A percentile compares a stretch with the other conserved stretches of the same genome.
These are phyloP conservation scores for Phrynocephalus guinanensis DNA, from an alignment of 2,797 vertebrate species.

Conservation along the genomic window DNA sequence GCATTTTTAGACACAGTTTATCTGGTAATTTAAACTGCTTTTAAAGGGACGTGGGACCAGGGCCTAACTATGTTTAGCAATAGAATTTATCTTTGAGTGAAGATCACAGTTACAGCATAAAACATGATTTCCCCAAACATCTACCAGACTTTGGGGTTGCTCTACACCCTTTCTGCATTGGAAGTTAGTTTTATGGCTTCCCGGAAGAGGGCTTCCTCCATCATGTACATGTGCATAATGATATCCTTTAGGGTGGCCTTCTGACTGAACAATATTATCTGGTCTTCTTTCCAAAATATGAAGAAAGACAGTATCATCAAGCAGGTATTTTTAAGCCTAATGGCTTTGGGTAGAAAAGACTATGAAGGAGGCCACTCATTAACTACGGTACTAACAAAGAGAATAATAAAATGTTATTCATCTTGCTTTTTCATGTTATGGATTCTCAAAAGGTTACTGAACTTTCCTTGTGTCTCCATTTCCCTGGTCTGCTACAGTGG, in stretches of 20 bases:
- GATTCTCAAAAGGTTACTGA: not conserved
- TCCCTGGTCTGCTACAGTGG: not conserved
- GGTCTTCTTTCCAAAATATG: slow-evolving; percentile 19
- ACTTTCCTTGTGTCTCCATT: not conserved
- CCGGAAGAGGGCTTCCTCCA: not conserved
- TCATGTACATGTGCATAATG: not conserved
- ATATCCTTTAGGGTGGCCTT: not conserved
- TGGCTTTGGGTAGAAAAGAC: not conserved
- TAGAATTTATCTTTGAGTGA: too few species aligned
- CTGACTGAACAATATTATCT: not conserved
- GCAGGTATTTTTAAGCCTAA: slow-evolving; percentile 1
- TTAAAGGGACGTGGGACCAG: too few species aligned
- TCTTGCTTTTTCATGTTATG: not conserved
- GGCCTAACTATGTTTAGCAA: too few species aligned
- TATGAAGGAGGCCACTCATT: slow-evolving; percentile 3
- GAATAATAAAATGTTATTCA: not conserved
- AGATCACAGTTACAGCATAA: too few species aligned
- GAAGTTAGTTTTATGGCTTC: not conserved
- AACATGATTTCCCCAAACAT: too few species aligned
- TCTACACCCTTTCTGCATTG: not conserved
- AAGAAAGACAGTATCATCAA: not conserved
- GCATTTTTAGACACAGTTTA: too few species aligned
- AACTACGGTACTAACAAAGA: not conserved
- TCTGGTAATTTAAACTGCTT: too few species aligned
- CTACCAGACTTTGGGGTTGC: too few species aligned